Percentiles rank a stretch among this genome's conserved stretches.
phyloP scores from a whole-genome alignment of 2,113 vertebrate species.

The Petrocephalus microphthalmus region DNA sequence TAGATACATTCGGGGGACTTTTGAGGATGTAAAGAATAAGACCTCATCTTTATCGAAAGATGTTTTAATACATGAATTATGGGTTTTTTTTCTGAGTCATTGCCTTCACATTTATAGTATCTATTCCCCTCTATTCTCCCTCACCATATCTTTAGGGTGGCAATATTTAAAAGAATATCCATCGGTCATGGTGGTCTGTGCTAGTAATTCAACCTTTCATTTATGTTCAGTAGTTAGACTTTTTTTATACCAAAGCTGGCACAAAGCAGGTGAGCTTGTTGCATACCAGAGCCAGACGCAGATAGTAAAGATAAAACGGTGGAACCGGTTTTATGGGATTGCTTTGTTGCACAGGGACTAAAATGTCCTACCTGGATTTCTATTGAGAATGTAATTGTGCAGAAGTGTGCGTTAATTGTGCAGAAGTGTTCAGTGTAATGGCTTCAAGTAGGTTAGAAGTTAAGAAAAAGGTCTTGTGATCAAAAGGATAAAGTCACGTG shows the following conservation, averaged over 20 bases:
- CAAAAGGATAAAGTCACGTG: neutral
- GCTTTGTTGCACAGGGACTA: neutral
- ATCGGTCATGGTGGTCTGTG: neutral
- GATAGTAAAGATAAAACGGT: neutral
- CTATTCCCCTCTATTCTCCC: neutral
- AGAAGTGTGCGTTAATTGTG: neutral
- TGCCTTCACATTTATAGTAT: neutral
- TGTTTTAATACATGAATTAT: neutral
- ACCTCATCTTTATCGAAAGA: neutral
- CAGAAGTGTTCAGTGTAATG: neutral
- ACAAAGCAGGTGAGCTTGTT: neutral
- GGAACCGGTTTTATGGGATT: neutral
- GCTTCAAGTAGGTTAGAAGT: neutral
- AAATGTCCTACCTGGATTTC: neutral
- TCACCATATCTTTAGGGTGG: neutral
- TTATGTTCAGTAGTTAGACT: neutral
- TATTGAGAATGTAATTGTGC: neutral
- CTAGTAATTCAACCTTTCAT: neutral
- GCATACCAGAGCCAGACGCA: neutral
- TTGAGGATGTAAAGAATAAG: neutral
- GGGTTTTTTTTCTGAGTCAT: neutral
- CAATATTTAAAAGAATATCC: neutral
- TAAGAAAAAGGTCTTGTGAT: neutral
- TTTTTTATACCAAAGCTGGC: neutral
- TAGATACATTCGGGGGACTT: neutral